phyloP scores from a whole-genome alignment of 1,140 invertebrate genomes.

The Oryzaephilus surinamensis region DNA sequence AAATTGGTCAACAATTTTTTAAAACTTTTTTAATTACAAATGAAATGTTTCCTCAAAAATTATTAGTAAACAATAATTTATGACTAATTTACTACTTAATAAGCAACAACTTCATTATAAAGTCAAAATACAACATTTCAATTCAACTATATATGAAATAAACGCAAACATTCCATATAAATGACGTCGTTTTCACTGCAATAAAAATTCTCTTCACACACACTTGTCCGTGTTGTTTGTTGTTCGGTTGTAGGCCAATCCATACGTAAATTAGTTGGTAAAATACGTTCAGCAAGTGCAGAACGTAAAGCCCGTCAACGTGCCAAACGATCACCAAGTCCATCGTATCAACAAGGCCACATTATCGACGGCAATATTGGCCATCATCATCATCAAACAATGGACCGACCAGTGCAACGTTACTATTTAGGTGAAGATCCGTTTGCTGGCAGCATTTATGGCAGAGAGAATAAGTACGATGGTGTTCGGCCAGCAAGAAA shows the following conservation, averaged over 20 bases:
- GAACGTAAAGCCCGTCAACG: conserved; percentile 56
- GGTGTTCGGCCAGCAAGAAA: conserved; percentile 39
- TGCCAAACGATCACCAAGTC: conserved; percentile 38
- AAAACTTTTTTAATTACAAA: too few relatives aligned
- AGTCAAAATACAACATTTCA: too few relatives aligned
- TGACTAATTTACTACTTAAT: too few relatives aligned
- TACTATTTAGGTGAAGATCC: conserved; percentile 77
- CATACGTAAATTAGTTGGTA: conserved; percentile 64
- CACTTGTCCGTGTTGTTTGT: too few relatives aligned
- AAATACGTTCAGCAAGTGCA: conserved; percentile 60
- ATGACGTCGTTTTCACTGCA: neutral
- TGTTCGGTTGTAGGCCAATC: conserved; percentile 45
- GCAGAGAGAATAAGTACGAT: conserved; percentile 66
- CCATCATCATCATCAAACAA: conserved; percentile 19
- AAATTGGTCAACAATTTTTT: too few relatives aligned
- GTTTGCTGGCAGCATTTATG: conserved; percentile 67
- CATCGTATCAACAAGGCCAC: conserved; percentile 52
- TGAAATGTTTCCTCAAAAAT: too few relatives aligned
- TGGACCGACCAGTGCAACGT: conserved; percentile 49
- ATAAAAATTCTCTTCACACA: neutral
- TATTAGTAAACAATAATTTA: too few relatives aligned
- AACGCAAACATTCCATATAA: too few relatives aligned
- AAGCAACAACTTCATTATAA: too few relatives aligned
- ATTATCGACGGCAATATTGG: conserved; percentile 42
- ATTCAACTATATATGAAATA: too few relatives aligned